Conservation (phyloP, 2,113 vertebrate species). For the Gobius niger region DNA sequence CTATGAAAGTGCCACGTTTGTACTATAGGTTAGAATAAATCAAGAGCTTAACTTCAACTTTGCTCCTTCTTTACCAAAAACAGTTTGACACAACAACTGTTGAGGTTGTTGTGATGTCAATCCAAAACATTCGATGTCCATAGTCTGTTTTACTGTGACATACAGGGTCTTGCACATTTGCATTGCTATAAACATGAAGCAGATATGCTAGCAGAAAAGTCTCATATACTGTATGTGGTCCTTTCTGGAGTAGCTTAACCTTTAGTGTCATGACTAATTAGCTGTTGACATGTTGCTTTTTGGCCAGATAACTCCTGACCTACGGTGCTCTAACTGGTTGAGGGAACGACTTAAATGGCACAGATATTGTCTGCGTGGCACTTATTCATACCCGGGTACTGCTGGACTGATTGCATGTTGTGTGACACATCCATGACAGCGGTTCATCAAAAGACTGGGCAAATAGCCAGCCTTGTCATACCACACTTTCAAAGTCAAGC, state of each 20-base stretch:
- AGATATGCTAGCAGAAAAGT: neutral
- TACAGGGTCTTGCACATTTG: too few species aligned
- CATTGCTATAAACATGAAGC: neutral
- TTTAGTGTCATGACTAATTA: neutral
- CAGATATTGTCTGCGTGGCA: slow-evolving; percentile 5
- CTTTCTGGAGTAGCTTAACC: slow-evolving; percentile 2
- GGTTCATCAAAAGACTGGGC: slow-evolving; percentile 5
- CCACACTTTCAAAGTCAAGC: slow-evolving; percentile 6
- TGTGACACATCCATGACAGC: neutral
- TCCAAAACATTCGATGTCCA: too few species aligned
- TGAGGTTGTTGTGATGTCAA: too few species aligned
- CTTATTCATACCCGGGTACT: slow-evolving; percentile 6
- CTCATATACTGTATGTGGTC: neutral
- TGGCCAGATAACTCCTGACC: neutral
- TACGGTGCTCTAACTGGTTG: neutral
- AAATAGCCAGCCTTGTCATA: slow-evolving; percentile 4
- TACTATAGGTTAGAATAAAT: too few species aligned
- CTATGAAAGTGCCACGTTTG: too few species aligned
- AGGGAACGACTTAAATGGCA: neutral
- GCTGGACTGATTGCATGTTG: slow-evolving; percentile 3
- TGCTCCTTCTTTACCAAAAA: too few species aligned
- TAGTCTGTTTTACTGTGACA: too few species aligned
- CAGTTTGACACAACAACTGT: too few species aligned
- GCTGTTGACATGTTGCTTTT: slow-evolving; percentile 1
- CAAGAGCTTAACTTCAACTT: too few species aligned